Conservation (phyloP, 2,888 invertebrate species). For the Biston stratarius region DNA sequence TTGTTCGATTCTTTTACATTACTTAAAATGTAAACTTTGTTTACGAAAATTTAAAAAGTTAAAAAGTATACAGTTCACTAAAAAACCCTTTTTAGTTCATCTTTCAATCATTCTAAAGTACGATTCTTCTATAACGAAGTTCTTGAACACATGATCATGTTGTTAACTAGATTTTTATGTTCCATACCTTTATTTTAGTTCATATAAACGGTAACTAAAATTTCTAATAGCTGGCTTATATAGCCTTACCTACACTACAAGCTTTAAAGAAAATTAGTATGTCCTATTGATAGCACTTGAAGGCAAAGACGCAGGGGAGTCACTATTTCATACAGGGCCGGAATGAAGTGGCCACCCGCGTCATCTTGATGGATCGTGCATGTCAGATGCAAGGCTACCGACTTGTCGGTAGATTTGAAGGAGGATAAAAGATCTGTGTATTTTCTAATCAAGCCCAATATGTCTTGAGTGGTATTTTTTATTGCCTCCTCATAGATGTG, state of each 20-base stretch:
- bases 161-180: too few relatives aligned
- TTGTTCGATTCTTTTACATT: too few relatives aligned
- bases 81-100: too few relatives aligned
- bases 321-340: slow-evolving; percentile 26
- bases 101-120: too few relatives aligned
- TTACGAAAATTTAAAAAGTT: too few relatives aligned
- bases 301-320: slow-evolving; percentile 38
- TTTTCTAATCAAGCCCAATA: not conserved
- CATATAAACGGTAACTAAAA: too few relatives aligned
- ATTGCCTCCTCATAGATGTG: not conserved
- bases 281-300: slow-evolving; percentile 54
- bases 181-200: too few relatives aligned
- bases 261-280: slow-evolving; percentile 63
- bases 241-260: not conserved
- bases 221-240: too few relatives aligned
- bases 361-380: slow-evolving; percentile 32
- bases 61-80: too few relatives aligned
- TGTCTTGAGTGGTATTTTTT: not conserved
- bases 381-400: slow-evolving; percentile 12
- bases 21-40: too few relatives aligned
- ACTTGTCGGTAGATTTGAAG: not conserved
- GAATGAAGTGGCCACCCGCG: slow-evolving; percentile 28
- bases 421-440: not conserved
- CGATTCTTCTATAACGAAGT: too few relatives aligned
- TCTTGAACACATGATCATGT: too few relatives aligned